These are phyloP conservation scores for Brachyptera putata DNA, from an alignment of 2,888 invertebrate species.

Conservation along the genomic window DNA sequence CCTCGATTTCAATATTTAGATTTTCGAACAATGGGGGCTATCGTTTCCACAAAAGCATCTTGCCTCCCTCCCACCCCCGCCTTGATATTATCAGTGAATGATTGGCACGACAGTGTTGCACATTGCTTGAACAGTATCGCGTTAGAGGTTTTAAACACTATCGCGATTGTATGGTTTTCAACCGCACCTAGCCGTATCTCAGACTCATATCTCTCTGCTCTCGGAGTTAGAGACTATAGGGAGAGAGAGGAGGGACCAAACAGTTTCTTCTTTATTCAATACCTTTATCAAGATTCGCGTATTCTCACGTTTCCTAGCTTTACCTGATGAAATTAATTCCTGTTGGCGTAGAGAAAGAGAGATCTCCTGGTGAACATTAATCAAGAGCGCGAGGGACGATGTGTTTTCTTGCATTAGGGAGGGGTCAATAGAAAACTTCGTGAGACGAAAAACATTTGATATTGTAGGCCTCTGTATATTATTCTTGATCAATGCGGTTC, in stretches of 20 bases:
- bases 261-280: slow-evolving; percentile 23
- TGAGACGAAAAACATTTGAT: slow-evolving; percentile 14
- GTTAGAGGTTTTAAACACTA: background rate
- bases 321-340: slow-evolving; percentile 20
- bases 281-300: slow-evolving; percentile 21
- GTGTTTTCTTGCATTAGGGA: slow-evolving; percentile 9
- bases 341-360: slow-evolving; percentile 9
- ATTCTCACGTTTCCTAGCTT: slow-evolving; percentile 21
- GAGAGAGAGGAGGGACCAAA: slow-evolving; percentile 15
- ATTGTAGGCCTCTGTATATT: background rate
- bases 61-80: slow-evolving; percentile 14
- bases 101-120: slow-evolving; percentile 16
- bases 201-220: background rate
- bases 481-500: background rate
- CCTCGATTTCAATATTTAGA: slow-evolving; percentile 12
- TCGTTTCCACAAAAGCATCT: slow-evolving; percentile 2
- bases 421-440: slow-evolving; percentile 16
- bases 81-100: slow-evolving; percentile 11
- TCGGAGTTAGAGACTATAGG: background rate
- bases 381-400: background rate
- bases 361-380: slow-evolving; percentile 13
- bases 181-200: slow-evolving; percentile 3
- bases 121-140: background rate
- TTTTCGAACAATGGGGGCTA: slow-evolving; percentile 10
- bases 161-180: slow-evolving; percentile 15